Percentiles rank a stretch among this genome's conserved stretches.
Conservation (phyloP, 30 jellyfish, hydroid and myxozoan genomes). For the Hydractinia echinata region DNA sequence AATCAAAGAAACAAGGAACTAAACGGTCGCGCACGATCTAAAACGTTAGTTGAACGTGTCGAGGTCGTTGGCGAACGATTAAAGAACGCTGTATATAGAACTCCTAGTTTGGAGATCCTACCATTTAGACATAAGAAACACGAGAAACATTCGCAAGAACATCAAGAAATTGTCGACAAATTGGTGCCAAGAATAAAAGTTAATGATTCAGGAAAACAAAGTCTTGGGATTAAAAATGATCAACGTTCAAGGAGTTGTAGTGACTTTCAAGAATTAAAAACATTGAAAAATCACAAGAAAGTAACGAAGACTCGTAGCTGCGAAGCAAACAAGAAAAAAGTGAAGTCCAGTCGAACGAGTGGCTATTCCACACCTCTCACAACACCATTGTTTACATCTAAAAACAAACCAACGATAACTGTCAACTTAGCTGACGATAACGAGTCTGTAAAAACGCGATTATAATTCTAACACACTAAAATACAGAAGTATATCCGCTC, state of each 20-base stretch:
- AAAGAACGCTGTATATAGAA: conserved; percentile 1
- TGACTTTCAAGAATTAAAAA: not conserved
- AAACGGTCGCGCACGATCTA: not conserved
- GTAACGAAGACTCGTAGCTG: not conserved
- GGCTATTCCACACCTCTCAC: not conserved
- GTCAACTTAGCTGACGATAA: not conserved
- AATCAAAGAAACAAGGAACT: not conserved
- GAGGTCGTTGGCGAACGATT: conserved; percentile 1
- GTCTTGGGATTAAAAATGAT: not conserved
- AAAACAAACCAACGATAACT: not conserved
- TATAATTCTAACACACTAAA: not conserved
- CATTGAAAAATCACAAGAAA: not conserved
- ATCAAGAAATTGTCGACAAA: too few species aligned
- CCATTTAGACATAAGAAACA: not conserved
- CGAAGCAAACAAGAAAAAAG: not conserved
- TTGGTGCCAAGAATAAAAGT: not conserved
- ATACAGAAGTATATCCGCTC: not conserved
- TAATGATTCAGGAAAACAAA: not conserved
- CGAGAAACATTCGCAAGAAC: too few species aligned
- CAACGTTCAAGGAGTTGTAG: not conserved
- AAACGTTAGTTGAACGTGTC: conserved; percentile 6
- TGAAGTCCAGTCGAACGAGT: not conserved
- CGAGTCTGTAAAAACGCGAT: not conserved
- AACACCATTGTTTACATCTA: not conserved
- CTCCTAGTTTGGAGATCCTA: not conserved